Percentiles rank a stretch among this genome's conserved stretches.
phyloP scores from a whole-genome alignment of 2,797 vertebrate genomes.

The Microctenopoma lineatum region DNA sequence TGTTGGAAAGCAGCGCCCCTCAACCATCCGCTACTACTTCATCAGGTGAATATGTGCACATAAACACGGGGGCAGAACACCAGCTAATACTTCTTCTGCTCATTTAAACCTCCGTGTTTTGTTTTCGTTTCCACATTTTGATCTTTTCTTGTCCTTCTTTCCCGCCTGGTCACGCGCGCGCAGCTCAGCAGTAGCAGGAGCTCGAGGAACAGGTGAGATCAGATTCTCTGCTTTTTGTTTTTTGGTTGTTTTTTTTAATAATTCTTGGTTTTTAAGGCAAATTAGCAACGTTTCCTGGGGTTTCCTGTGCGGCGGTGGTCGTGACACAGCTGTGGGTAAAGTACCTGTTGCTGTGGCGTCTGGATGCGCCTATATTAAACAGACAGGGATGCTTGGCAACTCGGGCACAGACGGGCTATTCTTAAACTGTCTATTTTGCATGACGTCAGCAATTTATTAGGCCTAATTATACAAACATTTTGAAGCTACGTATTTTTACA shows the following conservation, averaged over 20 bases:
- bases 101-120: neutral
- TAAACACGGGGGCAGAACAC: conserved; percentile 27
- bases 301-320: conserved; percentile 3
- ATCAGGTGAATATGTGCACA: conserved; percentile 71
- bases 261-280: conserved; percentile 8
- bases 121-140: neutral
- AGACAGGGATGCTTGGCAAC: conserved; percentile 73
- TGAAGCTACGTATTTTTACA: conserved; percentile 52
- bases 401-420: conserved; percentile 69
- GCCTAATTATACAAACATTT: conserved; percentile 60
- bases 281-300: conserved; percentile 9
- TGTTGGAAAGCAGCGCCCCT: conserved; percentile 72
- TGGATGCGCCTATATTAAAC: conserved; percentile 61
- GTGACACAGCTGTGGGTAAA: conserved; percentile 17
- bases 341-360: conserved; percentile 60
- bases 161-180: neutral
- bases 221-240: conserved; percentile 17
- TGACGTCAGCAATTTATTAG: conserved; percentile 70
- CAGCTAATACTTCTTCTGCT: neutral
- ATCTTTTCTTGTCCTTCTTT: conserved; percentile 3
- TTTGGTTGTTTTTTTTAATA: neutral
- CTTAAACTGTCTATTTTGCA: conserved; percentile 67
- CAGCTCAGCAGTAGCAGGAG: conserved; percentile 26
- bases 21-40: conserved; percentile 52
- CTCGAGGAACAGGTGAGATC: conserved; percentile 67